phyloP scores from a whole-genome alignment of 2,797 vertebrate genomes.

The Oceanodroma leucorhoa region DNA sequence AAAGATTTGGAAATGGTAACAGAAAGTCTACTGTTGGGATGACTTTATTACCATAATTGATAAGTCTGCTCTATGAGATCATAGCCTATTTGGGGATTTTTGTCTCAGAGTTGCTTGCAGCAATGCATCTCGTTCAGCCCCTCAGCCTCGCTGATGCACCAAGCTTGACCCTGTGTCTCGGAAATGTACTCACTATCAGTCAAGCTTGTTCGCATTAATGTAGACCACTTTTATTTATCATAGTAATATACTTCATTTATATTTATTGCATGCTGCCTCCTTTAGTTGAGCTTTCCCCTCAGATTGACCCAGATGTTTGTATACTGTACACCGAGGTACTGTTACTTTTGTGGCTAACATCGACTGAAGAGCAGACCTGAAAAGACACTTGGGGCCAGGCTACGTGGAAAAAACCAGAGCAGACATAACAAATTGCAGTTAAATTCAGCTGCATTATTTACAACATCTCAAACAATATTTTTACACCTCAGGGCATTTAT shows the following conservation, averaged over 20 bases:
- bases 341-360: not conserved
- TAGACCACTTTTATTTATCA: conserved; percentile 12
- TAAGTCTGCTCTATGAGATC: not conserved
- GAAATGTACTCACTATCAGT: conserved; percentile 21
- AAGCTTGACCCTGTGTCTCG: conserved; percentile 24
- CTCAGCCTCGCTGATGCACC: not conserved
- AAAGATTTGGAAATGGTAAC: not conserved
- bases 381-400: not conserved
- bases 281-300: conserved; percentile 22
- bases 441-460: conserved; percentile 28
- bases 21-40: not conserved
- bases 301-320: conserved; percentile 10
- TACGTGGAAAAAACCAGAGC: not conserved
- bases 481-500: conserved; percentile 22
- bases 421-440: conserved; percentile 11
- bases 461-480: conserved; percentile 26
- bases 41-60: not conserved
- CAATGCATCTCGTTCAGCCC: not conserved
- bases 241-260: conserved; percentile 29
- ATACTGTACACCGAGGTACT: not conserved
- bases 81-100: not conserved
- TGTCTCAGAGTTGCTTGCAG: not conserved
- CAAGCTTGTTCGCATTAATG: conserved; percentile 17
- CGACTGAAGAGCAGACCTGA: not conserved
- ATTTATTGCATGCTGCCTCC: not conserved